phyloP scores from a whole-genome alignment of 2,113 vertebrate species.

The Chlorodrepanis virens region DNA sequence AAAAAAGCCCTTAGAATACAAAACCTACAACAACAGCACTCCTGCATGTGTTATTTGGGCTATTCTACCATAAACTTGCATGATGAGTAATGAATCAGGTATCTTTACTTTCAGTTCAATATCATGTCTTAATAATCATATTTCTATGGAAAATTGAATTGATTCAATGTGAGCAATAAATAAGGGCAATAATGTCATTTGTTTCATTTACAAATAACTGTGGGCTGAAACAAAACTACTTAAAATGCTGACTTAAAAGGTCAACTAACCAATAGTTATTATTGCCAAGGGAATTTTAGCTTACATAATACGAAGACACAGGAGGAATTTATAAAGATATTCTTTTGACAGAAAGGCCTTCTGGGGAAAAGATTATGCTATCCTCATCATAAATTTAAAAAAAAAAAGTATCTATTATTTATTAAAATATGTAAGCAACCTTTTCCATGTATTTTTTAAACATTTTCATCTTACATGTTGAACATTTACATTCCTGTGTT shows the following conservation, averaged over 20 bases:
- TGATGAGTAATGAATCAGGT: not conserved
- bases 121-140: not conserved
- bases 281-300: not conserved
- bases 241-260: constrained; percentile 40
- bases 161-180: constrained; percentile 26
- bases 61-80: not conserved
- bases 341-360: not conserved
- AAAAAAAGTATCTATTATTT: not conserved
- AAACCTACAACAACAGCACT: not conserved
- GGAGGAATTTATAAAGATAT: constrained; percentile 31
- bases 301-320: constrained; percentile 45
- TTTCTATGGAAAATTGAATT: constrained; percentile 16
- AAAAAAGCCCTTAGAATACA: not conserved
- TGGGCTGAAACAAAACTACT: constrained; percentile 34
- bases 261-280: constrained; percentile 43
- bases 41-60: not conserved
- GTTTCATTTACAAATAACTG: constrained; percentile 55
- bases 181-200: constrained; percentile 4
- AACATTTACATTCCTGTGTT: not conserved
- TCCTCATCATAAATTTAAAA: not conserved
- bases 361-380: not conserved
- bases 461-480: not conserved
- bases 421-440: not conserved
- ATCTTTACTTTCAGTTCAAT: not conserved
- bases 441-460: not conserved